A percentile compares a stretch with the other conserved stretches of the same genome.
phyloP scores from a whole-genome alignment of 2,797 vertebrate genomes.

The Martes flavigula region DNA sequence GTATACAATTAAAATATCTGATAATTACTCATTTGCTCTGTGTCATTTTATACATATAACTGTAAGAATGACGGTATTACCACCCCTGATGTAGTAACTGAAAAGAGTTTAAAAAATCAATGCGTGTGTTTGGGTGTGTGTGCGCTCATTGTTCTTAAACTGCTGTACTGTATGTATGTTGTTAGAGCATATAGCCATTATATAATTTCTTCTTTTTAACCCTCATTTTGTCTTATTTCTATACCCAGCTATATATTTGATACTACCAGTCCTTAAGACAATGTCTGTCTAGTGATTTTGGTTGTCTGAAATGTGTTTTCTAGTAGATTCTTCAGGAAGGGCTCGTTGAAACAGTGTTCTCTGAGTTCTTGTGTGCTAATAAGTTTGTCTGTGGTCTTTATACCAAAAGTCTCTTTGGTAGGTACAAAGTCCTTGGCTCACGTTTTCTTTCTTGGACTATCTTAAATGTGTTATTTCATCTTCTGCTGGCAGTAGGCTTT shows the following conservation, averaged over 20 bases:
- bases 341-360: background rate
- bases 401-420: background rate
- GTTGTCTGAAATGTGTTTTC: background rate
- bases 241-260: background rate
- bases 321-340: background rate
- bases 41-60: conserved; percentile 12
- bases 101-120: background rate
- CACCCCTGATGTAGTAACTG: background rate
- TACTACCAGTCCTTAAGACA: background rate
- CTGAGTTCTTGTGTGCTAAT: background rate
- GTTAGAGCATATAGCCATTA: background rate
- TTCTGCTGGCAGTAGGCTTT: background rate
- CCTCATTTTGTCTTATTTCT: conserved; percentile 18
- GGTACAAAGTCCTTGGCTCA: conserved; percentile 2
- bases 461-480: background rate
- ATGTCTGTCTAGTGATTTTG: background rate
- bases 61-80: background rate
- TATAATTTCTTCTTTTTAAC: background rate
- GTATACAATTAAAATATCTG: conserved; percentile 18
- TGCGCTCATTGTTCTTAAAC: background rate
- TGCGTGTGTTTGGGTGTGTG: background rate
- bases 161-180: background rate
- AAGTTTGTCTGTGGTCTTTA: conserved; percentile 43
- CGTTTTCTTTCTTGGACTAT: conserved; percentile 12
- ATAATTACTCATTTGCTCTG: conserved; percentile 27